A percentile compares a stretch with the other conserved stretches of the same genome.
These are phyloP conservation scores for Anoura caudifer DNA, from an alignment of 2,113 vertebrate genomes.

Conservation along the genomic window DNA sequence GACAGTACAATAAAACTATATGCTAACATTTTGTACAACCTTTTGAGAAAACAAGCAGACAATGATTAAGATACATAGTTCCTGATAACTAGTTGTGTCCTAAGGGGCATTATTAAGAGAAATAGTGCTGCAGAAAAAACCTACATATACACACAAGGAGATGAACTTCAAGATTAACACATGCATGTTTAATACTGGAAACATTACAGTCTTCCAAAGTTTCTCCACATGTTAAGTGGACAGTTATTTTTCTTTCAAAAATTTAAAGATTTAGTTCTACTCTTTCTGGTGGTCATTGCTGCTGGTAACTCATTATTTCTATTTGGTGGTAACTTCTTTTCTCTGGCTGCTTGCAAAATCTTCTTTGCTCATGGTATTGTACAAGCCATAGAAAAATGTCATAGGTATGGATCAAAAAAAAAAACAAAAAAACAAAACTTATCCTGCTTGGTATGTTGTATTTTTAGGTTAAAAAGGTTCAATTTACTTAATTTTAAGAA, in stretches of 20 bases:
- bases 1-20: slow-evolving; percentile 82
- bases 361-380: not conserved
- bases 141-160: too few species aligned
- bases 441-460: not conserved
- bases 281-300: not conserved
- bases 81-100: too few species aligned
- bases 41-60: not conserved
- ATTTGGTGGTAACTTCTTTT: not conserved
- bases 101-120: too few species aligned
- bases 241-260: not conserved
- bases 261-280: too few species aligned
- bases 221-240: not conserved
- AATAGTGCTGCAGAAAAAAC: too few species aligned
- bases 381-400: not conserved
- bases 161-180: not conserved
- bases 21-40: not conserved
- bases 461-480: not conserved
- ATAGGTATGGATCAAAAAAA: not conserved
- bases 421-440: too few species aligned
- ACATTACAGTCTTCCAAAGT: not conserved
- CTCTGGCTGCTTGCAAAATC: not conserved
- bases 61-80: not conserved
- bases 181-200: not conserved
- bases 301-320: not conserved
- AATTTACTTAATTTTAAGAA: slow-evolving; percentile 10